phyloP scores from a whole-genome alignment of 2,888 invertebrate genomes.

The Hetaerina titia region DNA sequence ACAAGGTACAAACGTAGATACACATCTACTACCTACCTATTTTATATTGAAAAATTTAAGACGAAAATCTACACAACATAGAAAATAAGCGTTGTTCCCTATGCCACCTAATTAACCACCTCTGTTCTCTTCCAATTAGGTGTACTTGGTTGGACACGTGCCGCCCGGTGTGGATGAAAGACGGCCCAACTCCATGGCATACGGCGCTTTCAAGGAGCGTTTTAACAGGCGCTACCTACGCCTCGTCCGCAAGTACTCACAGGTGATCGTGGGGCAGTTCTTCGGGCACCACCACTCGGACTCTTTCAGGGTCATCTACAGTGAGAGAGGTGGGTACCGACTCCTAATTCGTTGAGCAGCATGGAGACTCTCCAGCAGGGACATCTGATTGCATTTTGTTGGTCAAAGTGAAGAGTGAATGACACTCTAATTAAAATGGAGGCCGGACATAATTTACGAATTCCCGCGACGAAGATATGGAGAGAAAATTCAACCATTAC shows the following conservation, averaged over 20 bases:
- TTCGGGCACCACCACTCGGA: slow-evolving; percentile 96
- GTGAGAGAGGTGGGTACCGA: slow-evolving; percentile 84
- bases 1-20: too few relatives aligned
- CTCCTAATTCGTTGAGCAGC: background rate
- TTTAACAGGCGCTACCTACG: slow-evolving; percentile 89
- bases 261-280: slow-evolving; percentile 93
- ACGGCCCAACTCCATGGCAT: slow-evolving; percentile 83
- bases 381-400: too few relatives aligned
- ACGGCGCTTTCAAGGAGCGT: slow-evolving; percentile 82
- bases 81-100: too few relatives aligned
- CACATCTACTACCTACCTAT: too few relatives aligned
- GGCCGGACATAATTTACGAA: too few relatives aligned
- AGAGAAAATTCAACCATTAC: too few relatives aligned
- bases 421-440: too few relatives aligned
- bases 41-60: too few relatives aligned
- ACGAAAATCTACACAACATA: too few relatives aligned
- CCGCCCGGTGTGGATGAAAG: slow-evolving; percentile 93
- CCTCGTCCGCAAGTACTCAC: slow-evolving; percentile 85
- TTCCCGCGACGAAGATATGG: too few relatives aligned
- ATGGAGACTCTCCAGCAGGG: too few relatives aligned
- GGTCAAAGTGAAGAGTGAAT: too few relatives aligned
- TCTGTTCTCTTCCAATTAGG: slow-evolving; percentile 79
- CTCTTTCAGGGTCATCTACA: slow-evolving; percentile 92
- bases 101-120: background rate
- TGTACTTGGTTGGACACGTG: slow-evolving; percentile 93